Percentiles rank a stretch among this genome's conserved stretches.
Conservation (phyloP, 2,888 invertebrate species). For the Incurvaria masculella region DNA sequence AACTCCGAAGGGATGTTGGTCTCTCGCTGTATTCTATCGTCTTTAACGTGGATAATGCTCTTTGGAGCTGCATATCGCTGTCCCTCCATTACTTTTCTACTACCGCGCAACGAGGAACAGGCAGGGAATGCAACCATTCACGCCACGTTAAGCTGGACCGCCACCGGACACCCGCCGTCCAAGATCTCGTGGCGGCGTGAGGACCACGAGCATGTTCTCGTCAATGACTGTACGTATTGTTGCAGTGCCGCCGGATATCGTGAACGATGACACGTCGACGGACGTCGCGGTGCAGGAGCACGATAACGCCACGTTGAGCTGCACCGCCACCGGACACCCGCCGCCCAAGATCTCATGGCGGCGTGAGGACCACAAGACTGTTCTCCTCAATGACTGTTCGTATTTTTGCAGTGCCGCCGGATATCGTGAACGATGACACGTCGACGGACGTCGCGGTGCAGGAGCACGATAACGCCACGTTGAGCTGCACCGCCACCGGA, state of each 20-base stretch:
- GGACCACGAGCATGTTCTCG: slow-evolving; percentile 47
- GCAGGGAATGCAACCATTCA: too few species aligned
- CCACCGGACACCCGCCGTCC: slow-evolving; percentile 67
- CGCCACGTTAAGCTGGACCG: slow-evolving; percentile 66
- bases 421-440: slow-evolving; percentile 62
- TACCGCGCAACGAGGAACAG: too few species aligned
- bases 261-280: slow-evolving; percentile 72
- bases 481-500: slow-evolving; percentile 68
- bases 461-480: slow-evolving; percentile 68
- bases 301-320: slow-evolving; percentile 78
- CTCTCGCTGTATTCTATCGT: too few species aligned
- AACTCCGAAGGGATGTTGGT: too few species aligned
- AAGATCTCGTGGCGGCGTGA: slow-evolving; percentile 69
- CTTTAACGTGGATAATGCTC: too few species aligned
- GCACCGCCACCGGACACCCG: slow-evolving; percentile 81
- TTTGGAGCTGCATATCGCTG: too few species aligned
- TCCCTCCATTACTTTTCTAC: too few species aligned
- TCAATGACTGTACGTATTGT: too few species aligned
- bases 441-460: slow-evolving; percentile 65
- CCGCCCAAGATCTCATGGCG: slow-evolving; percentile 80
- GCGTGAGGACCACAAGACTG: slow-evolving; percentile 68
- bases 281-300: slow-evolving; percentile 80
- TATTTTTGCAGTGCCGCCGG: slow-evolving; percentile 61
- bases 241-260: slow-evolving; percentile 79
- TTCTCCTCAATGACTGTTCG: slow-evolving; percentile 58